Conservation (phyloP, 53 echinoderm and acorn worm species). For the Mesocentrotus franciscanus region DNA sequence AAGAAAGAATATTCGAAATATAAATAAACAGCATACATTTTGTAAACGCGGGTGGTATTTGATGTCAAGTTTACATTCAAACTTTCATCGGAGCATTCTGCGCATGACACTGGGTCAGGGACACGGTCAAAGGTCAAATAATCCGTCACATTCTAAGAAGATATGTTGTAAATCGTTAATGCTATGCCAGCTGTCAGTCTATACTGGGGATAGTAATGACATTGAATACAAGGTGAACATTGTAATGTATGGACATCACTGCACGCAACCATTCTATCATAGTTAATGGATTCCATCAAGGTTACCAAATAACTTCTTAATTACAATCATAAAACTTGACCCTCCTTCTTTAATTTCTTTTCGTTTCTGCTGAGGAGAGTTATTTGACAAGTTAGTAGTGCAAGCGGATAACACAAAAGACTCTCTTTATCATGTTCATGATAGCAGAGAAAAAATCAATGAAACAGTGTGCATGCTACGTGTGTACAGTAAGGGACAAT, state of each 20-base stretch:
- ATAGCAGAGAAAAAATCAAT: too few relatives aligned
- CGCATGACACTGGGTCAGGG: constrained; percentile 14
- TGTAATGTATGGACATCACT: not conserved
- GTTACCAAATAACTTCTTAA: not conserved
- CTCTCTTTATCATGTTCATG: too few relatives aligned
- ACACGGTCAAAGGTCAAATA: constrained; percentile 4
- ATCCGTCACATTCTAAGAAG: constrained; percentile 32
- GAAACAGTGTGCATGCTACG: too few relatives aligned
- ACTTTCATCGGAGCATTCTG: constrained; percentile 32
- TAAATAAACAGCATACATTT: not conserved
- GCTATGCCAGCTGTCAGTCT: constrained; percentile 18
- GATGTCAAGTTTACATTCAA: not conserved
- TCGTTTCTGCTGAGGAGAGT: too few relatives aligned
- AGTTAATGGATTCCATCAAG: not conserved
- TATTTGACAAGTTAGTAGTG: too few relatives aligned
- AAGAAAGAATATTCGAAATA: not conserved
- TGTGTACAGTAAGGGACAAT: too few relatives aligned
- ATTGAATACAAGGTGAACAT: not conserved
- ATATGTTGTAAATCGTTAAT: constrained; percentile 12
- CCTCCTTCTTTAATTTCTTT: too few relatives aligned
- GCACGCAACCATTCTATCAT: not conserved
- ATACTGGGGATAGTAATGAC: not conserved
- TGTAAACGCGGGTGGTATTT: not conserved
- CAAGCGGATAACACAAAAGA: too few relatives aligned
- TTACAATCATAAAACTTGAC: not conserved